Base-by-base conservation (phyloP, 2,113 vertebrate genomes). In the Syrrhaptes paradoxus region DNA sequence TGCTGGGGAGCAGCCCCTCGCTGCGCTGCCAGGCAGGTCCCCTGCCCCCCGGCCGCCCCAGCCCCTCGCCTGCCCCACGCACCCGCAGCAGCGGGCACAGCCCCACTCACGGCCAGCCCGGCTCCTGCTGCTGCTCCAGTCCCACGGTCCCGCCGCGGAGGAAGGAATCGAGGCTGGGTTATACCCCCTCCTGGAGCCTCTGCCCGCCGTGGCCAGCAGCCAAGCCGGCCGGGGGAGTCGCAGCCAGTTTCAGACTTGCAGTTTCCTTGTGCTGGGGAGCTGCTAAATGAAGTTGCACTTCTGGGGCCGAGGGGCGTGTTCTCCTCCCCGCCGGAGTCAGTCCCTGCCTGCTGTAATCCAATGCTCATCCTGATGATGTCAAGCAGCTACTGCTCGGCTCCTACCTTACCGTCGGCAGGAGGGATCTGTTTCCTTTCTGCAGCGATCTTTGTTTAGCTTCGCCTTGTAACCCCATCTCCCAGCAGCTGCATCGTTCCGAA, bases 321-420 rank as follows among this genome's bases (percentile, higher is more conserved):
- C 98, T 97, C 65, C 83, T 96, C 19, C 66, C 5, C 71, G 94
- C 97, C 97, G 94, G 87, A 87, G 94, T 87, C 65, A 97, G 97
- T 97, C 97, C 91, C 97, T 96, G 97, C 97, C 94, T 91, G 95
- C 93, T 98, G 98, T 98, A 98, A 98, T 95, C 97, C 94, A 98
- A 98, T 88, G 97, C 98, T 97, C 91, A 32, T 95, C 87, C 95
- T 88, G 97, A 97, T 98, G 98, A 98, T 98, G 98, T 98, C 98
- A 98, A 95, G 95, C 95, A 46, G 91, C 96, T 91, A 76, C 94
- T 24, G 96, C 97, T 97, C 94, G n/a, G 95, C 93, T 97, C 96
- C 97, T 95, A 97, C 96, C 95, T 97, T 97, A 76, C 94, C 10
- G 71, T 32, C 85, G 72, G 93, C 73, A 4, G 94, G 94, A 96